These are phyloP conservation scores for Drosophila nebulosa DNA, from an alignment of 1,140 invertebrate genomes.

Conservation along the genomic window DNA sequence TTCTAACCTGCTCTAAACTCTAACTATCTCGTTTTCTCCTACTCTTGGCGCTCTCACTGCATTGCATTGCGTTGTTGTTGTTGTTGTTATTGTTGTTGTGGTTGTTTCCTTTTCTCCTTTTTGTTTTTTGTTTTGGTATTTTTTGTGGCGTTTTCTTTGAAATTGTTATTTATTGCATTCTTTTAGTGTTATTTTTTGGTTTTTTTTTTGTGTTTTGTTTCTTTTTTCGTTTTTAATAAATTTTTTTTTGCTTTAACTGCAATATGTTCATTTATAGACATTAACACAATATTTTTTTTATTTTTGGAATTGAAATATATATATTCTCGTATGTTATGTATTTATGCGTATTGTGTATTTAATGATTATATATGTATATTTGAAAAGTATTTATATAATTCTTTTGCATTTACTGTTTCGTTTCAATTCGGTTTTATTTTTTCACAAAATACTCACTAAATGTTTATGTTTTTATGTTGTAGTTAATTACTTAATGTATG, in stretches of 20 bases:
- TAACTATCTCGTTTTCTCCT: conserved; percentile 41
- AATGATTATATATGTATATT: conserved; percentile 5
- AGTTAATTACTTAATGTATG: conserved; percentile 14
- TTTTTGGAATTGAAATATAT: conserved; percentile 47
- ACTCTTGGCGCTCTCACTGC: conserved; percentile 24
- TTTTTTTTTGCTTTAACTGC: conserved; percentile 10
- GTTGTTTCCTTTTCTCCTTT: conserved; percentile 10
- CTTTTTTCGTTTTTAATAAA: background rate
- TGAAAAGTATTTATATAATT: conserved; percentile 15
- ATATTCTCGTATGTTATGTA: conserved; percentile 10
- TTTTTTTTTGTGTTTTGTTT: conserved; percentile 12
- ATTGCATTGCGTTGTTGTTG: conserved; percentile 45
- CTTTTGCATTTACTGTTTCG: conserved; percentile 13
- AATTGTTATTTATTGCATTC: conserved; percentile 29
- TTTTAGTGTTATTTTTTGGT: background rate
- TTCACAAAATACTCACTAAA: conserved; percentile 5
- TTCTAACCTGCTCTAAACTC: conserved; percentile 44
- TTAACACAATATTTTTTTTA: conserved; percentile 60
- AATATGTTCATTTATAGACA: conserved; percentile 42
- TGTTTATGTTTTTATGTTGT: too few relatives aligned
- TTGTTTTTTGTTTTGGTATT: background rate
- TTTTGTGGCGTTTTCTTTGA: conserved; percentile 5
- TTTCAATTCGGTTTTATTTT: background rate
- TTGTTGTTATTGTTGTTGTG: conserved; percentile 23
- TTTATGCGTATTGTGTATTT: conserved; percentile 13